phyloP scores from a whole-genome alignment of 2,888 invertebrate species.

The Perdita meconis region DNA sequence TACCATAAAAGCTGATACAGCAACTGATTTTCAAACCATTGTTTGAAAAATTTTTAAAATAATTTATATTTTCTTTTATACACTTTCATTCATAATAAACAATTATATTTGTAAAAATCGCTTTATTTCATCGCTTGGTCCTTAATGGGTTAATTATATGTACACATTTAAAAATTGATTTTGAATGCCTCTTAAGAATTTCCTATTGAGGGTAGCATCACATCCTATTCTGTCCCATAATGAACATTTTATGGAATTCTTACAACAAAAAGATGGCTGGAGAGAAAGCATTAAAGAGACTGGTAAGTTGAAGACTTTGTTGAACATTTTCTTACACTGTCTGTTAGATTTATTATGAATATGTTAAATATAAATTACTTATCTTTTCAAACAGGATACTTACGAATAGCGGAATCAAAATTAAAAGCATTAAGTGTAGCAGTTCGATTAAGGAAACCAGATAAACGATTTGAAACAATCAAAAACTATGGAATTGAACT shows the following conservation, averaged over 20 bases:
- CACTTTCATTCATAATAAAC: too few species aligned
- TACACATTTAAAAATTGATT: neutral
- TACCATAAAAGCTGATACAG: too few species aligned
- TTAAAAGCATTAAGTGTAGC: constrained; percentile 90
- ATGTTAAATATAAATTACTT: constrained; percentile 10
- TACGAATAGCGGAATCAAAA: constrained; percentile 91
- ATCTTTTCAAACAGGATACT: constrained; percentile 86
- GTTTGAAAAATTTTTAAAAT: too few species aligned
- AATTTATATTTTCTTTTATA: too few species aligned
- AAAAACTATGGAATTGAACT: constrained; percentile 91
- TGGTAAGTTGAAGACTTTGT: constrained; percentile 83
- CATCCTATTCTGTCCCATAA: constrained; percentile 91
- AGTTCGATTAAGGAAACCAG: constrained; percentile 90
- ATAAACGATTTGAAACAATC: constrained; percentile 90
- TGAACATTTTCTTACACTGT: neutral
- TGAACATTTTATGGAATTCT: constrained; percentile 90
- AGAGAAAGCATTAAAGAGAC: constrained; percentile 91
- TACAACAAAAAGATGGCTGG: constrained; percentile 92
- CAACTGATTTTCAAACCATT: too few species aligned
- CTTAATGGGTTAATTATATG: too few species aligned
- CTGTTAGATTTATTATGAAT: neutral
- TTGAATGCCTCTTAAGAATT: constrained; percentile 85
- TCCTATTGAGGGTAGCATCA: constrained; percentile 90
- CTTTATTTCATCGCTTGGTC: too few species aligned
- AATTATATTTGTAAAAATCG: too few species aligned